phyloP scores from a whole-genome alignment of 2,113 vertebrate genomes.

The Ursus arctos region DNA sequence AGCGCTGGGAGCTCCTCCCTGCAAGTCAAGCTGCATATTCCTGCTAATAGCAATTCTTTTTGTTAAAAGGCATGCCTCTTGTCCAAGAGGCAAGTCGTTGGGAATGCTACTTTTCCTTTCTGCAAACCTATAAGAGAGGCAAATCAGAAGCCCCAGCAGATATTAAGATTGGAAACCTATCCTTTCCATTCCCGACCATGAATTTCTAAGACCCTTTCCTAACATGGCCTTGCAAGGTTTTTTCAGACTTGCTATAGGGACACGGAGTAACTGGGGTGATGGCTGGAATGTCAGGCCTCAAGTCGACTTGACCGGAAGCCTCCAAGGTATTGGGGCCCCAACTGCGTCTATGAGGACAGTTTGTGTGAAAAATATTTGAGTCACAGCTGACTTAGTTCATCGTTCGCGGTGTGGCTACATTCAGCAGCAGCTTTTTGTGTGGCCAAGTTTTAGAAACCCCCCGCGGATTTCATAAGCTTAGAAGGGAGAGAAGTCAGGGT shows the following conservation, averaged over 20 bases:
- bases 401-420: not conserved
- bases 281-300: not conserved
- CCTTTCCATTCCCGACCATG: not conserved
- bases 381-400: not conserved
- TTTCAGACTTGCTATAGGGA: not conserved
- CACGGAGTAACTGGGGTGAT: not conserved
- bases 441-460: not conserved
- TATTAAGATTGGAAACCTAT: not conserved
- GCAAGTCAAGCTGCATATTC: not conserved
- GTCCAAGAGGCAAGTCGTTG: not conserved
- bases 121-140: constrained; percentile 19
- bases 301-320: not conserved
- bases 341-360: not conserved
- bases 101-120: not conserved
- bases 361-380: not conserved
- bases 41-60: not conserved
- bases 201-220: not conserved
- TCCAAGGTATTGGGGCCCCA: not conserved
- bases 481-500: not conserved
- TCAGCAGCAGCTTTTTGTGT: not conserved
- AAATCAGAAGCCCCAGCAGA: not conserved
- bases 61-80: not conserved
- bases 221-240: not conserved
- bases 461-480: not conserved
- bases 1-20: not conserved